Evolutionary conservation across 2,888 invertebrate genomes (phyloP), one percentile per base, ranked within the genome.

Genomic region (Chrysolina oricalcia): DNA sequence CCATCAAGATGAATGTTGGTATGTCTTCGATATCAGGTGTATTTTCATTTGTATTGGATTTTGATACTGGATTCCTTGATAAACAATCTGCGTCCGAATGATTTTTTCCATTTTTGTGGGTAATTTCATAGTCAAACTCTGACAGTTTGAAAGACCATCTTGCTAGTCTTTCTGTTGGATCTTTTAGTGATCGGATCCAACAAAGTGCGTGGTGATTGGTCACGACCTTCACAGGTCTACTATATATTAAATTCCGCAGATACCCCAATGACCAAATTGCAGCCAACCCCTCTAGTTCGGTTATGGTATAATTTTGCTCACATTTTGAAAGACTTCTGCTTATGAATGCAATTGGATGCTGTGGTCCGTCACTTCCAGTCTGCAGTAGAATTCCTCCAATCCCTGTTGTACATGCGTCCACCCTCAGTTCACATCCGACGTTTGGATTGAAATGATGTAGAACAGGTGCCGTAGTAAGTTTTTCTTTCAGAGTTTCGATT

Each of bases 281-380:
- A n/a, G n/a, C n/a, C n/a, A n/a, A n/a, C n/a, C n/a, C n/a, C n/a
- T n/a, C n/a, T n/a, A n/a, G n/a, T n/a, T n/a, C n/a, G n/a, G n/a
- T n/a, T n/a, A n/a, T n/a, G n/a, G n/a, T n/a, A n/a, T n/a, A n/a
- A n/a, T n/a, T n/a, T n/a, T n/a, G n/a, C n/a, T n/a, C n/a, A n/a
- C n/a, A n/a, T n/a, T n/a, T n/a, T n/a, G n/a, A n/a, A n/a, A n/a
- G n/a, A n/a, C n/a, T n/a, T n/a, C n/a, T n/a, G n/a, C n/a, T n/a
- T n/a, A n/a, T n/a, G n/a, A n/a, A n/a, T n/a, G n/a, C n/a, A n/a
- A n/a, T n/a, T n/a, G n/a, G n/a, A 56, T 80, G 77, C 23, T 77
- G 73, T 23, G 59, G 10, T 23, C 78, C 75, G 5, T 77, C 73
- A 53, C 67, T n/a, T n/a, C n/a, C n/a, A n/a, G n/a, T n/a, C n/a